Evolutionary conservation across 1,140 invertebrate genomes (phyloP), one percentile per base, ranked within the genome.

Genomic region (Drosophila pallidifrons): DNA sequence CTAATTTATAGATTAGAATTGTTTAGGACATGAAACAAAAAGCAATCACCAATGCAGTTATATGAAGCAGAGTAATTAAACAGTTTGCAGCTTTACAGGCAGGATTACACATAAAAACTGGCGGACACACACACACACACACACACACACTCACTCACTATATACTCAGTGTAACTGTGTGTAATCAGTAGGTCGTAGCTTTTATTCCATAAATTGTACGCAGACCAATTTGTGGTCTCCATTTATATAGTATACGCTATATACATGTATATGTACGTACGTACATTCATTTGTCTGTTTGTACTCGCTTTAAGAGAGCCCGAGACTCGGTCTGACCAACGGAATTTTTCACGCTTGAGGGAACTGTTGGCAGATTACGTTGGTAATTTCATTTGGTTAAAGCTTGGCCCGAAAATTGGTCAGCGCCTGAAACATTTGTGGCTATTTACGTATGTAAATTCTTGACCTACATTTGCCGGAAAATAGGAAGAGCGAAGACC

Each of bases 381-480:
- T 70, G 43, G 52, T 70, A 75, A 69, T 75, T 70, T 75, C 11
- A 59, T 54, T 65, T 32, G 35, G 47, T 32, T 51, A 35, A 51
- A 52, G 46, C 8, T 72, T 72, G 69, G 61, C 32, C 58, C 51
- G 32, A 54, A 55, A 74, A 69, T 61, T 74, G 71, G 57, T 59
- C 57, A 74, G 63, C 47, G 45, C 15, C 57, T 58, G 41, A 38
- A 64, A 47, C 32, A 71, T 71, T 64, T 49, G 51, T 20, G n/a
- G 43, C 51, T 65, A 72, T 65, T 65, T 72, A 66, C 54, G 69
- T 66, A 71, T 71, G 68, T 64, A 57, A 71, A 71, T 66, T 57
- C 61, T 58, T 72, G 69, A 72, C 69, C 69, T 72, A 72, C 69
- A 72, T 72, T 41, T 15, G n/a, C n/a, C 41, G 43, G 5, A 35